These are phyloP conservation scores for Ashinkailepas kermadecensis DNA, from an alignment of 2,888 invertebrate genomes.

Conservation along the genomic window DNA sequence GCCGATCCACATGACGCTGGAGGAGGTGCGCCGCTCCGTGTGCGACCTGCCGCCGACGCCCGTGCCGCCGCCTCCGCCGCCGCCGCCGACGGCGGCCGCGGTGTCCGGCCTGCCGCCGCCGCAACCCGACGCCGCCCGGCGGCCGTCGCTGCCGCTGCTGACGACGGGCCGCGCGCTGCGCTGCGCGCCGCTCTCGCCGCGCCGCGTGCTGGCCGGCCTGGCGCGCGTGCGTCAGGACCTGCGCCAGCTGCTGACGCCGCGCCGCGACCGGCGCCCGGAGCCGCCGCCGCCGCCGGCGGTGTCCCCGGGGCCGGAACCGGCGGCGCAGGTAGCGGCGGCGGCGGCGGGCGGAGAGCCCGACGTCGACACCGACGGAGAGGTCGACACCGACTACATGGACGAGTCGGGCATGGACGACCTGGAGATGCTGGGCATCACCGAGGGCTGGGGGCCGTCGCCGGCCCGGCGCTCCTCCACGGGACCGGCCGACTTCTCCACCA, in stretches of 20 bases:
- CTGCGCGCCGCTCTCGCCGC: constrained; percentile 15
- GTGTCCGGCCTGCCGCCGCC: constrained; percentile 9
- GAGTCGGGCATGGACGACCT: neutral
- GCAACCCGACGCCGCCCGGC: neutral
- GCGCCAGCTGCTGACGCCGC: constrained; percentile 20
- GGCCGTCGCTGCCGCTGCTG: constrained; percentile 9
- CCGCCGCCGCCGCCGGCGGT: neutral
- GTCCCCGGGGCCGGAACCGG: neutral
- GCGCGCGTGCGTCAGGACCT: constrained; percentile 17
- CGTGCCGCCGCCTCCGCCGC: neutral
- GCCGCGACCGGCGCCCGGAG: neutral
- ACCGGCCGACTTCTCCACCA: constrained; percentile 67
- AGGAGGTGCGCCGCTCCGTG: constrained; percentile 31
- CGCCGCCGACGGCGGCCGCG: neutral
- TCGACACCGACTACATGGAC: neutral
- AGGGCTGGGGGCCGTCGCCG: constrained; percentile 14
- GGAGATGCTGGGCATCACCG: constrained; percentile 23
- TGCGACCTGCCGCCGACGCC: constrained; percentile 22
- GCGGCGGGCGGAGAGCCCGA: neutral
- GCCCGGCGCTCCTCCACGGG: neutral
- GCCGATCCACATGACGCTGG: constrained; percentile 32
- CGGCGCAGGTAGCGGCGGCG: neutral
- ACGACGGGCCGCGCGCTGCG: constrained; percentile 14
- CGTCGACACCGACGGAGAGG: neutral
- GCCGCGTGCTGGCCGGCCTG: constrained; percentile 17